Evolutionary conservation across 2,888 invertebrate genomes (phyloP).

Genomic region (Agrotis puta): DNA sequence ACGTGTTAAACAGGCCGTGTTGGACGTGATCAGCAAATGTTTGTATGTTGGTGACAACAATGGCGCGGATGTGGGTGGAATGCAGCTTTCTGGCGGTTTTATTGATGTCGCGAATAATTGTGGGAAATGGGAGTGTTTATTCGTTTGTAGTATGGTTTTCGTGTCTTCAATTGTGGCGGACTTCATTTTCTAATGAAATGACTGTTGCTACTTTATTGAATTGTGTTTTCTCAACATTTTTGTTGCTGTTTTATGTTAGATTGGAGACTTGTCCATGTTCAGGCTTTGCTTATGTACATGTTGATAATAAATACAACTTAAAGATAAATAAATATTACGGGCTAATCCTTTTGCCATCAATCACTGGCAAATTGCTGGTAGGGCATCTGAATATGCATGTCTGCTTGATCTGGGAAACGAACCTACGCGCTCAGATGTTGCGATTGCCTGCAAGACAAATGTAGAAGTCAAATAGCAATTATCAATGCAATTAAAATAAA

Average conservation of each 20-base stretch:
- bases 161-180: constrained; percentile 35
- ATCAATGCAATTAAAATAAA: background rate
- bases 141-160: constrained; percentile 41
- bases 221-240: background rate
- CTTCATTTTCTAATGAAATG: constrained; percentile 11
- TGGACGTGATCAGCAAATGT: constrained; percentile 50
- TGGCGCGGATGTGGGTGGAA: constrained; percentile 61
- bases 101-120: constrained; percentile 43
- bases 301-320: too few species aligned
- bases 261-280: too few species aligned
- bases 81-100: constrained; percentile 55
- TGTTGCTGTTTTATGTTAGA: background rate
- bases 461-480: background rate
- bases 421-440: background rate
- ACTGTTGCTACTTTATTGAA: background rate
- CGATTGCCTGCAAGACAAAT: background rate
- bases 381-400: too few species aligned
- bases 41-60: constrained; percentile 61
- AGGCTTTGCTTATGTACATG: too few species aligned
- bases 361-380: too few species aligned
- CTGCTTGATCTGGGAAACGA: background rate
- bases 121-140: constrained; percentile 53
- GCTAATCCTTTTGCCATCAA: too few species aligned
- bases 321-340: too few species aligned
- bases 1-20: constrained; percentile 55